Percentiles rank a stretch among this genome's conserved stretches.
These are phyloP conservation scores for Temnothorax longispinosus DNA, from an alignment of 1,140 invertebrate species.

Conservation along the genomic window DNA sequence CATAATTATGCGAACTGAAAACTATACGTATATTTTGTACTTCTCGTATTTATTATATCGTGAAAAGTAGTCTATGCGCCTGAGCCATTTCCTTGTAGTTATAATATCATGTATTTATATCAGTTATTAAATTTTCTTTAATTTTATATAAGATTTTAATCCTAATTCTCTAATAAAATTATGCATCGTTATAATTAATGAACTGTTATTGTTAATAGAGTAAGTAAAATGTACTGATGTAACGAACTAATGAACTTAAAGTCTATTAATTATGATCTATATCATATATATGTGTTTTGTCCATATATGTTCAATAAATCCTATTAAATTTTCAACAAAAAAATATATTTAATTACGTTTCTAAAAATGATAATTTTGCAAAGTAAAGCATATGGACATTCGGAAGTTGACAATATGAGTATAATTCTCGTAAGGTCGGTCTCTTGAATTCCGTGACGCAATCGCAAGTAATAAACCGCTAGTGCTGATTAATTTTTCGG, in stretches of 20 bases:
- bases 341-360: neutral
- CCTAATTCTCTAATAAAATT: too few species aligned
- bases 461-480: constrained; percentile 48
- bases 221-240: neutral
- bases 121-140: neutral
- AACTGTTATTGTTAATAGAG: neutral
- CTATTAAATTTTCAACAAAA: neutral
- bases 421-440: constrained; percentile 63
- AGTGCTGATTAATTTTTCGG: constrained; percentile 62
- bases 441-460: constrained; percentile 67
- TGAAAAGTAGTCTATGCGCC: neutral
- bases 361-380: neutral
- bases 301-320: neutral
- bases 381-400: constrained; percentile 22
- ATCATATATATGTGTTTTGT: neutral
- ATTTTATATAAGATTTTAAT: neutral
- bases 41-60: neutral
- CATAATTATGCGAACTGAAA: neutral
- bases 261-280: neutral
- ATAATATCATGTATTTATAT: too few species aligned
- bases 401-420: constrained; percentile 59
- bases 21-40: neutral
- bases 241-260: neutral
- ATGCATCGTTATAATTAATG: neutral
- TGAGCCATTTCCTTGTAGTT: neutral